Base-by-base conservation (phyloP, 2,113 vertebrate species). In the Oophaga pumilio region DNA sequence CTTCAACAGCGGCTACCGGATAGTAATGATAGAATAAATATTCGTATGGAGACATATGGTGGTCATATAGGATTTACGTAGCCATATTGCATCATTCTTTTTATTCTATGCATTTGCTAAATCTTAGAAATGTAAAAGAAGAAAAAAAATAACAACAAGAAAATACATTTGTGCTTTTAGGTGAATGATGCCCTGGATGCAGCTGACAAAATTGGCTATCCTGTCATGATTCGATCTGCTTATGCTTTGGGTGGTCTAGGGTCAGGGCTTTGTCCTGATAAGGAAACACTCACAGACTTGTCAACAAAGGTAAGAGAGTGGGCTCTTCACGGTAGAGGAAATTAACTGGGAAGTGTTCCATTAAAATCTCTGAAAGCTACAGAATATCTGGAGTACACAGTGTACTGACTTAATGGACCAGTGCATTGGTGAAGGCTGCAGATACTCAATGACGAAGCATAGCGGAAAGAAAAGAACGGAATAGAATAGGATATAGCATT, bases 141-240 rank as follows among this genome's bases (percentile, higher is more conserved):
- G 5, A 43, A 33, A 53, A 77, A 43, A 43, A 33, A 4, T 0
- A 56, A 18, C 53, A 77, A 56, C 50, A 77, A 9, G 9, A 76
- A 53, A 77, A 73, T 82, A 82, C 18, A 81, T 87, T 12, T 90
- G 76, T 90, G 2, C 53, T 90, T 91, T 81, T 84, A 99, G 98
- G 94, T 97, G 89, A 94, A 95, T 84, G 96, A 96, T 89, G 97
- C 97, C 15, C 87, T 98, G 62, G 93, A 95, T 89, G 97, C 98
- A 13, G 97, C 97, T 50, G 96, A 97, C 83, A 87, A 92, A 85
- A 99, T 98, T 43, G 94, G 95, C 20, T 99, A 98, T 84, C 97
- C 97, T 0, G 97, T 99, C 87, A 99, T 99, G 97, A 92, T 99
- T 52, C 96, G 97, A 17, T 98, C 97, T 24, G 97, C 97, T 52